A percentile compares a stretch with the other conserved stretches of the same genome.
Evolutionary conservation across 2,797 vertebrate species (phyloP).

Genomic region (Cryptoblepharus egeriae): DNA sequence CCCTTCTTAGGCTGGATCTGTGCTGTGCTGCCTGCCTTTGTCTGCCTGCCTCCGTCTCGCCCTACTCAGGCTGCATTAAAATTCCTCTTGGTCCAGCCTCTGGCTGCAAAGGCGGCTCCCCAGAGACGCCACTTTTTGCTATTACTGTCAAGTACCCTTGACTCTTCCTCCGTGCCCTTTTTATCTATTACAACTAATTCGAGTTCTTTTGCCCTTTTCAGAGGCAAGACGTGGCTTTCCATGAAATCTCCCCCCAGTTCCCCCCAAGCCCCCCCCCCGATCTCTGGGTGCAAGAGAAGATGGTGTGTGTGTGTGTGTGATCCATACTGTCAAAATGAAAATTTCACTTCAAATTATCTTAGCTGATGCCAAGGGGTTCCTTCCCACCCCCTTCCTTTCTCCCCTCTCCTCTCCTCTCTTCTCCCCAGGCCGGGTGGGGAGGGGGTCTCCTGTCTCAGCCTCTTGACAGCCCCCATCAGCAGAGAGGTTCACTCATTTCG

Average conservation of each 20-base stretch:
- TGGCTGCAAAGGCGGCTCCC: constrained; percentile 83
- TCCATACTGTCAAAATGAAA: constrained; percentile 93
- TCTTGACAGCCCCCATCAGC: constrained; percentile 92
- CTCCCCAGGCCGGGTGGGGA: constrained; percentile 88
- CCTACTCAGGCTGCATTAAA: constrained; percentile 86
- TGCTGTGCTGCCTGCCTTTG: constrained; percentile 12
- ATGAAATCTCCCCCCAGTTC: constrained; percentile 81
- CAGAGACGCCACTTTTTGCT: constrained; percentile 90
- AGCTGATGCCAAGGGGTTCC: constrained; percentile 76
- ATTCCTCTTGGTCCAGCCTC: constrained; percentile 87
- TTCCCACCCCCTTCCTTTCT: background rate
- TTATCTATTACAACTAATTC: constrained; percentile 99
- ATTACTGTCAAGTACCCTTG: constrained; percentile 99
- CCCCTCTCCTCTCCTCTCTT: constrained; percentile 71
- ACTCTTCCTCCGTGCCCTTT: constrained; percentile 97
- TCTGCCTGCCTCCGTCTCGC: background rate
- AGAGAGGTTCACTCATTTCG: constrained; percentile 89
- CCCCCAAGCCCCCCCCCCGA: constrained; percentile 80
- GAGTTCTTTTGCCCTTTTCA: constrained; percentile 99
- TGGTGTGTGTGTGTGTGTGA: constrained; percentile 59
- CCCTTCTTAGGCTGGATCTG: background rate
- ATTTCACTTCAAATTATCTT: constrained; percentile 94
- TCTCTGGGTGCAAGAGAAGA: constrained; percentile 84
- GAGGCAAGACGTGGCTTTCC: constrained; percentile 88
- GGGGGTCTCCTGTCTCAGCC: constrained; percentile 87